Evolutionary conservation across 2,888 invertebrate genomes (phyloP), one percentile per base, ranked within the genome.

Genomic region (Pammene fasciana): DNA sequence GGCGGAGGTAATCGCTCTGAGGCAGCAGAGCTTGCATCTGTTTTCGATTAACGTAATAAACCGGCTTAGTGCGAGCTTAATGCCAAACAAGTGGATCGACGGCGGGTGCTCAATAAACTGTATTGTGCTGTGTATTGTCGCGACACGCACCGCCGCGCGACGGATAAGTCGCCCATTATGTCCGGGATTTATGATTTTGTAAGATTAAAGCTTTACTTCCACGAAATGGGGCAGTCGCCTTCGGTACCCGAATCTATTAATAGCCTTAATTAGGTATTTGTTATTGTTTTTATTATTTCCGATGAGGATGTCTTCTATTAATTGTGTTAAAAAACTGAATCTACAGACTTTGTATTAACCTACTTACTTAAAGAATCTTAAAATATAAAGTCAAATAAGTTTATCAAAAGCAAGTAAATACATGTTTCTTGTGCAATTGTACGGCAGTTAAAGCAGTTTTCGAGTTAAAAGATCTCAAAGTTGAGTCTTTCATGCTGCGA

Each of bases 111-210:
- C 74, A 70, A 68, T 61, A 67, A 66, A 70, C 65, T 60, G 67
- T 64, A 57, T 64, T 71, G 67, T 59, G 65, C 65, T 60, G 56
- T 55, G 64, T 50, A 60, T 70, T 65, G 70, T 65, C 60, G 65
- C 57, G 52, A 46, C 72, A 80, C 81, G 81, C 84, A 79, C 75
- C 77, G 75, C 72, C 80, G 83, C 79, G 73, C 79, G 65, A 73
- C 79, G 77, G 85, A 84, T 84, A 85, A 82, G 80, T 83, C 76
- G 72, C 71, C 81, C 79, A 82, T 87, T 86, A 82, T 87, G 75
- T 71, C 73, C 76, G 72, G 76, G 80, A 77, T 78, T 79, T 78
- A 79, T 78, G 82, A 84, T 85, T 82, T 82, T 77, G 75, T 77
- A 80, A 86, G 81, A 88, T 87, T 86, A 88, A 80, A 79, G 82